Conservation (phyloP, 35 echinoderm and acorn worm species). For the Diadema setosum region DNA sequence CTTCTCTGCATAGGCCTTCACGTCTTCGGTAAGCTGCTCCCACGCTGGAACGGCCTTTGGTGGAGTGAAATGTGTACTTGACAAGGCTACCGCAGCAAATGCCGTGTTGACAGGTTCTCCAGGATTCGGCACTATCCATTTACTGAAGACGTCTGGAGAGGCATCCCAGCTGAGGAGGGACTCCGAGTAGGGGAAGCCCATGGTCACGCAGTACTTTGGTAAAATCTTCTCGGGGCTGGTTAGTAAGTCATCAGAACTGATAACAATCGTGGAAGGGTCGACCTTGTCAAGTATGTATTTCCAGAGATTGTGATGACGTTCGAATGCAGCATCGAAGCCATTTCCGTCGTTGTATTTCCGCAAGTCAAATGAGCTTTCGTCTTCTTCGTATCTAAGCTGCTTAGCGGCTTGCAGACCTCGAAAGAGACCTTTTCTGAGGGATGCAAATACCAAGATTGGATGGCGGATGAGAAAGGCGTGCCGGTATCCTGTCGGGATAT, state of each 20-base stretch:
- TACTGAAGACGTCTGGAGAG: not conserved
- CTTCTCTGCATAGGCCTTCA: no score
- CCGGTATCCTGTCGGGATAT: constrained; percentile 33
- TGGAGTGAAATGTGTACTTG: no score
- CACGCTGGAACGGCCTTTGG: no score
- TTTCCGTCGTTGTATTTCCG: not conserved
- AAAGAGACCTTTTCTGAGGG: constrained; percentile 6
- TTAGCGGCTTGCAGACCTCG: not conserved
- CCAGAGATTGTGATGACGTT: not conserved
- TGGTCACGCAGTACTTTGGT: not conserved
- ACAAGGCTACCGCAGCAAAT: no score
- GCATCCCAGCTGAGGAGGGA: constrained; percentile 27
- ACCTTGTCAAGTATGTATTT: constrained; percentile 21
- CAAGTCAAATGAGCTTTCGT: not conserved
- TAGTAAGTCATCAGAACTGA: constrained; percentile 49
- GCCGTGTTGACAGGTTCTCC: no score
- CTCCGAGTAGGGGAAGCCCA: constrained; percentile 14
- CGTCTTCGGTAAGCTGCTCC: no score
- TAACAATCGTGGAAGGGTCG: constrained; percentile 31
- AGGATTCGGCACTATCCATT: no score
- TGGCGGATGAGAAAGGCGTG: constrained; percentile 54
- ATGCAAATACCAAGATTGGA: constrained; percentile 22
- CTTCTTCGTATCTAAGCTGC: not conserved
- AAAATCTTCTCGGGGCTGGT: constrained; percentile 20
- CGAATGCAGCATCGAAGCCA: not conserved